Evolutionary conservation across 2,113 vertebrate genomes (phyloP).

Genomic region (Camelus bactrianus): DNA sequence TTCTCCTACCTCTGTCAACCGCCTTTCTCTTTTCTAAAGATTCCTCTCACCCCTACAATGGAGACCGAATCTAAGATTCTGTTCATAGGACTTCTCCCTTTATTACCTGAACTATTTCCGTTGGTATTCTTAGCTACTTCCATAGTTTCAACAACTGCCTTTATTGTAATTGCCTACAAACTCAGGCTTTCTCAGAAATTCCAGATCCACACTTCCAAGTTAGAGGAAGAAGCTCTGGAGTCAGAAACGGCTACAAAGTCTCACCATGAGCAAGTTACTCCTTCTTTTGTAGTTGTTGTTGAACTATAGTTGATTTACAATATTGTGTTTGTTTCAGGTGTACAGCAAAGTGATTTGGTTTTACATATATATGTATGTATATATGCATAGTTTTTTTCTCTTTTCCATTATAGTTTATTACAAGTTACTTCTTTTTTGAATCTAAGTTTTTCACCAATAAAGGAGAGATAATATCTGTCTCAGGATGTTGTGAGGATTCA

Average conservation of each 20-base stretch:
- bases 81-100: background rate
- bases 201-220: background rate
- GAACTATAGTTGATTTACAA: too few relatives aligned
- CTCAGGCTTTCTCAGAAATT: background rate
- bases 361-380: too few relatives aligned
- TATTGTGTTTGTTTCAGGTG: too few relatives aligned
- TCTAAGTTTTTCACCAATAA: background rate
- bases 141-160: background rate
- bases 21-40: background rate
- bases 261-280: background rate
- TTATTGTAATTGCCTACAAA: background rate
- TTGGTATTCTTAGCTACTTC: background rate
- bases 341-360: too few relatives aligned
- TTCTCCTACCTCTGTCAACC: background rate
- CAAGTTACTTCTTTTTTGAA: background rate
- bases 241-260: background rate
- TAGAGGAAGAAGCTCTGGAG: background rate
- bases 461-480: background rate
- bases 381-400: too few relatives aligned
- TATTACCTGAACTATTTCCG: background rate
- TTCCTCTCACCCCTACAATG: background rate
- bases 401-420: too few relatives aligned
- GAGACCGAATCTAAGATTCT: background rate
- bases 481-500: background rate
- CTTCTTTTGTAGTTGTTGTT: too few relatives aligned